A percentile compares a stretch with the other conserved stretches of the same genome.
These are phyloP conservation scores for Podarcis cretensis DNA, from an alignment of 2,113 vertebrate species.

Conservation along the genomic window DNA sequence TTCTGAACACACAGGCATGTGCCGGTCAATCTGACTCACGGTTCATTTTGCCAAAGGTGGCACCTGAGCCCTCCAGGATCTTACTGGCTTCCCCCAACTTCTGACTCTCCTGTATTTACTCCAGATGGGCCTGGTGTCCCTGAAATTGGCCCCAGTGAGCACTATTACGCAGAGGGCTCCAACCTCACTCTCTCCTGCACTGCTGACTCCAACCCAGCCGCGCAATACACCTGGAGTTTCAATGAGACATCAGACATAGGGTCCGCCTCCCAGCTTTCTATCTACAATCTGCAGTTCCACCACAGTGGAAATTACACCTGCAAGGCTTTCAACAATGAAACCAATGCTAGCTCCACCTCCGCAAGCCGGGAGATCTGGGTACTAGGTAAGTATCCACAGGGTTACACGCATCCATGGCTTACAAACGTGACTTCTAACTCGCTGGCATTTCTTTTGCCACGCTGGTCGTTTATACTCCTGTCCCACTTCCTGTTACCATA, in stretches of 20 bases:
- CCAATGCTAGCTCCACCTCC: neutral
- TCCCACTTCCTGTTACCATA: neutral
- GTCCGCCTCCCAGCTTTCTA: neutral
- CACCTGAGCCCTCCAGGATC: neutral
- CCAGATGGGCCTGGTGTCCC: constrained; percentile 13
- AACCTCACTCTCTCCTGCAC: constrained; percentile 14
- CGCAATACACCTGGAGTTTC: neutral
- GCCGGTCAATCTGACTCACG: neutral
- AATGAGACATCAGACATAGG: neutral
- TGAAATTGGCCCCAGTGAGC: neutral
- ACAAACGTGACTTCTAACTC: neutral
- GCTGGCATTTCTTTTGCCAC: neutral
- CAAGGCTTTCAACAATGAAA: neutral
- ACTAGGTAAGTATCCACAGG: constrained; percentile 5
- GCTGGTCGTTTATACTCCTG: neutral
- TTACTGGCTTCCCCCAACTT: neutral
- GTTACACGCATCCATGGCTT: neutral
- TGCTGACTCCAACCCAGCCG: constrained; percentile 2
- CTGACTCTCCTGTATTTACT: constrained; percentile 22
- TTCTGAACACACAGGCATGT: neutral
- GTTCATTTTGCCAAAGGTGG: neutral
- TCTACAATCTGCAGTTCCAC: neutral
- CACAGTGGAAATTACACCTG: constrained; percentile 8
- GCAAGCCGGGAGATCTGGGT: neutral
- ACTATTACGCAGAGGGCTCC: neutral